phyloP scores from a whole-genome alignment of 2,797 vertebrate genomes.

The Pseudomugil tenellus region DNA sequence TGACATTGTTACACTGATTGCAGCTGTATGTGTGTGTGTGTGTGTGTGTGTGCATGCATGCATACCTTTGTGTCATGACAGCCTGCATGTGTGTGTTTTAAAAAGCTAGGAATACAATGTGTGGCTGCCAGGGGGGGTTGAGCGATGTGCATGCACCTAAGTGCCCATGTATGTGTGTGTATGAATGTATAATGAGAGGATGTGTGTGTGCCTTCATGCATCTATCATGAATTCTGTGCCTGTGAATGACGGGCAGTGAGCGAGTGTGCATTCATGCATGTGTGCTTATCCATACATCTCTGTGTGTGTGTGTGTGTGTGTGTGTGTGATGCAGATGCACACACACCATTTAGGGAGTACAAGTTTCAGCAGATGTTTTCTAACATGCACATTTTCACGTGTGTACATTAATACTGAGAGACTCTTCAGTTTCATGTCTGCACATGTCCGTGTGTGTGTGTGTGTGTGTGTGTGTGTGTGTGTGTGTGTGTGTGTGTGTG shows the following conservation, averaged over 20 bases:
- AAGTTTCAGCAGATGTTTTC: slow-evolving; percentile 42
- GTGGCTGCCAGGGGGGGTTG: slow-evolving; percentile 35
- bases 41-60: background rate
- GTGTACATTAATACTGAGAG: slow-evolving; percentile 37
- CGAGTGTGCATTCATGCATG: slow-evolving; percentile 50
- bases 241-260: slow-evolving; percentile 54
- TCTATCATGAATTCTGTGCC: slow-evolving; percentile 57
- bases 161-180: slow-evolving; percentile 50
- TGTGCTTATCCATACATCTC: slow-evolving; percentile 50
- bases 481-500: no score
- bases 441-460: slow-evolving; percentile 45
- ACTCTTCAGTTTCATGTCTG: slow-evolving; percentile 50
- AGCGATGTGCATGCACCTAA: slow-evolving; percentile 40
- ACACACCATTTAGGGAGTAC: slow-evolving; percentile 56
- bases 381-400: slow-evolving; percentile 44
- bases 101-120: slow-evolving; percentile 22
- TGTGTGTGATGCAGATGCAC: slow-evolving; percentile 46
- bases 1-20: slow-evolving; percentile 42
- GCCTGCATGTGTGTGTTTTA: background rate
- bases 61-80: slow-evolving; percentile 34
- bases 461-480: no score
- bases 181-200: slow-evolving; percentile 63
- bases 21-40: slow-evolving; percentile 16
- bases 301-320: slow-evolving; percentile 20
- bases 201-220: no score